Evolutionary conservation across 1,140 invertebrate genomes (phyloP), one percentile per base, ranked within the genome.

Genomic region (Cheumatopsyche charites): DNA sequence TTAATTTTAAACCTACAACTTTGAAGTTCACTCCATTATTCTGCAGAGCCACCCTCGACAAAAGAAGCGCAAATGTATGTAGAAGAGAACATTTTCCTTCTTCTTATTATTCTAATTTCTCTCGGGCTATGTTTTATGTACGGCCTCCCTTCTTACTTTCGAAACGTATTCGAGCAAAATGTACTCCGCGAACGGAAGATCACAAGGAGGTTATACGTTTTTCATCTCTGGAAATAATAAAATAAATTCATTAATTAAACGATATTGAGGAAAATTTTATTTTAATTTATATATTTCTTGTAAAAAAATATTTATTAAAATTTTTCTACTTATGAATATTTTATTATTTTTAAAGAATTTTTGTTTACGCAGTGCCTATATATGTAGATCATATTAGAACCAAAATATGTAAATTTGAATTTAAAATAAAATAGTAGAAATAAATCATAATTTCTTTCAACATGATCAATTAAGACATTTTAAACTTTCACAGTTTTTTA

Each of bases 51-150:
- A 65, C 70, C 17, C 61, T 15, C 63, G 21, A 23, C 66, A 63
- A 67, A 67, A 72, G 66, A 70, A 75, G 71, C 62, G 72, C 63
- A 62, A 73, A 62, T 72, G n/a, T n/a, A n/a, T n/a, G 70, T 62
- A 73, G 74, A 75, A 72, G 73, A 75, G 61, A 58, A 65, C 67
- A 47, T 65, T 70, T 43, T 71, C 73, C 65, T 70, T 70, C 74
- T 72, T 75, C 73, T 75, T 72, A 75, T 75, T 75, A 75, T 75
- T 75, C 71, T 72, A 75, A 75, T 75, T 75, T 75, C 70, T 75
- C 74, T 66, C 66, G 26, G 62, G 70, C 62, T 67, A 75, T 75
- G 74, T 75, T 72, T 72, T 70, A 72, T 70, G 67, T 69, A 63
- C 26, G 65, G 29, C 19, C 62, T 36, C 29, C 29, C 55, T 25